Evolutionary conservation across 2,113 vertebrate genomes (phyloP), one percentile per base, ranked within the genome.

Genomic region (Corythaeola cristata): DNA sequence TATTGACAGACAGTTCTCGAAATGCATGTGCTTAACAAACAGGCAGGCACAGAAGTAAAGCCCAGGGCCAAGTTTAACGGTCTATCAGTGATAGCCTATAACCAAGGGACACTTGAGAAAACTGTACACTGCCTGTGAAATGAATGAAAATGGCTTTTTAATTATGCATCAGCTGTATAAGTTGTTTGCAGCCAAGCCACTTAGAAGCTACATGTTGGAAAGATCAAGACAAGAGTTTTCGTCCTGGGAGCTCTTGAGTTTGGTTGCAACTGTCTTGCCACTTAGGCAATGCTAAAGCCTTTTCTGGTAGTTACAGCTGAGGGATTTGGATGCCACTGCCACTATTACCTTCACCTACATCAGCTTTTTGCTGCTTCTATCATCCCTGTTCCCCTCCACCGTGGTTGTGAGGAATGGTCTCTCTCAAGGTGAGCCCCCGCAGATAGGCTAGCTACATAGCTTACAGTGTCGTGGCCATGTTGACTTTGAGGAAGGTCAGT

Each of bases 111-210:
- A 83, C 90, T 68, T 81, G 81, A 87, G 82, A 74, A 95, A 55
- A n/a, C 80, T 45, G 35, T 22, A 35, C 2, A 4, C 71, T 47
- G 81, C 82, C 85, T 41, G 55, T 33, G 37, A 79, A 89, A 71
- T 74, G 62, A 95, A 89, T 50, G 76, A 87, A 95, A 97, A 95
- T 89, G 74, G 37, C 55, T 95, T 97, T 97, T 95, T 88, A 94
- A 96, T 96, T 89, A 89, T 76, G 45, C 84, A 89, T 85, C 53
- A 33, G 67, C 77, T 85, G 27, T 5, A 11, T 20, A 53, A 88
- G 62, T 15, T 72, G 24, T 82, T 89, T 64, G 69, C 77, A 89
- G 74, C 56, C 77, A 89, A 87, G 56, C 12, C 80, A n/a, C 58
- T 91, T 85, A 75, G 44, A 26, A 75, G 27, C 22, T 1, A 1